phyloP scores from a whole-genome alignment of 1,140 invertebrate species.

The Drosophila cardini region DNA sequence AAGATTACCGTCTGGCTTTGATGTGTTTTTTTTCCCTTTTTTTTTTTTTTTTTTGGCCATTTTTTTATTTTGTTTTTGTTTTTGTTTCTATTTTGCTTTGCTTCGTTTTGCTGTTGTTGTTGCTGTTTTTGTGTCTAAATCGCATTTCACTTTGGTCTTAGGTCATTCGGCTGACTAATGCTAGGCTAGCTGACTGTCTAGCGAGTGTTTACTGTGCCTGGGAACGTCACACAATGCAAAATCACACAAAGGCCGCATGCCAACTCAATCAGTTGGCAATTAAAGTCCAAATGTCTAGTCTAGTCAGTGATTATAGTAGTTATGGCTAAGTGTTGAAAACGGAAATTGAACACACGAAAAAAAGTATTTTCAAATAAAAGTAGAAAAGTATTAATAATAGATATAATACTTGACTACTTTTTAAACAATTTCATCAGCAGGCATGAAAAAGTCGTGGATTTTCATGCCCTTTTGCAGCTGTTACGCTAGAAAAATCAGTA shows the following conservation, averaged over 20 bases:
- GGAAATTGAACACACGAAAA: neutral
- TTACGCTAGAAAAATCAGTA: no score
- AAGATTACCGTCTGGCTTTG: conserved; percentile 45
- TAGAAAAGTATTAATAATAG: neutral
- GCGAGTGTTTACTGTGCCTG: conserved; percentile 5
- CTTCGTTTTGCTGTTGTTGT: no score
- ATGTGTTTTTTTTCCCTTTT: conserved; percentile 19
- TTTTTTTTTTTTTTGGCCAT: conserved; percentile 3
- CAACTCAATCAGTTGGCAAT: conserved; percentile 32
- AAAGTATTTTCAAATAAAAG: neutral
- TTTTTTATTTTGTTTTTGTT: neutral
- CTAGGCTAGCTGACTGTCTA: neutral
- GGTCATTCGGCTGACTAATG: conserved; percentile 22
- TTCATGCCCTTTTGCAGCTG: no score
- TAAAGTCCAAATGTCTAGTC: conserved; percentile 9
- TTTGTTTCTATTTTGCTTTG: neutral
- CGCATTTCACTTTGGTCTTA: conserved; percentile 22
- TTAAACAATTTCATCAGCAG: no score
- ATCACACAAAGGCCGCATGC: conserved; percentile 76
- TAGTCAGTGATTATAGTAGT: conserved; percentile 26
- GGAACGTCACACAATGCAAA: conserved; percentile 45
- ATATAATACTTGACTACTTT: no score
- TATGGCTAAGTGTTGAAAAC: neutral
- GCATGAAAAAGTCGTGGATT: no score
- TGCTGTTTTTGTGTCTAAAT: conserved; percentile 12